A percentile compares a stretch with the other conserved stretches of the same genome.
Evolutionary conservation across 2,113 vertebrate species (phyloP).

Genomic region (Tachycineta bicolor): DNA sequence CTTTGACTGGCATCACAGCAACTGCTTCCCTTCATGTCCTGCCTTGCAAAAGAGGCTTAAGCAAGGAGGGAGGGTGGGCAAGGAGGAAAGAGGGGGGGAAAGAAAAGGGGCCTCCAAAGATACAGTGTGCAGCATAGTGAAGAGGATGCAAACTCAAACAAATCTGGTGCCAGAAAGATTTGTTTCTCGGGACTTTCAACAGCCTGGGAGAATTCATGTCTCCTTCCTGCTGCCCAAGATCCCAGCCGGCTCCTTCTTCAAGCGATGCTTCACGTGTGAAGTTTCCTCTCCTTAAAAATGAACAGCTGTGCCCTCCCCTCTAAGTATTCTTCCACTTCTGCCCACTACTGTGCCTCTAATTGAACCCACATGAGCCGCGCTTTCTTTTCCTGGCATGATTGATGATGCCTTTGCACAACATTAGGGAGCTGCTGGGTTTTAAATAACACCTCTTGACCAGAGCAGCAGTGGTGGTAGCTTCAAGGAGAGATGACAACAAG

Average conservation of each 20-base stretch:
- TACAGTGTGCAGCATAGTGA: background rate
- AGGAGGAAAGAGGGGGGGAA: background rate
- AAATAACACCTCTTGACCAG: conserved; percentile 74
- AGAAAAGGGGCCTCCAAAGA: background rate
- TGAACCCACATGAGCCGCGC: conserved; percentile 76
- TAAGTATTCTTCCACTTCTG: conserved; percentile 79
- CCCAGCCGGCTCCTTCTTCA: conserved; percentile 47
- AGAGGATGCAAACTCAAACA: conserved; percentile 48
- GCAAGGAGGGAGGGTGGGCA: background rate
- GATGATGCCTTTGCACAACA: conserved; percentile 75
- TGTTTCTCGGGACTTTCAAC: conserved; percentile 41
- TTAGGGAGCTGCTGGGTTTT: conserved; percentile 73
- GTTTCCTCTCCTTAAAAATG: conserved; percentile 81
- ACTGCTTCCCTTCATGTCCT: conserved; percentile 37
- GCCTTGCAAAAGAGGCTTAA: conserved; percentile 30
- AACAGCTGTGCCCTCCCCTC: conserved; percentile 78
- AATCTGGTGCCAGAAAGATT: conserved; percentile 42
- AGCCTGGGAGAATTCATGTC: conserved; percentile 57
- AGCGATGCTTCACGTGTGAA: conserved; percentile 74
- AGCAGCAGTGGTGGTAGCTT: conserved; percentile 64
- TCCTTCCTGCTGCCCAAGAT: conserved; percentile 59
- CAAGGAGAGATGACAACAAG: conserved; percentile 64
- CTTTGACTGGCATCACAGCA: conserved; percentile 59
- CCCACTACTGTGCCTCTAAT: conserved; percentile 81
- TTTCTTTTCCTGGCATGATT: conserved; percentile 76